These are phyloP conservation scores for Gonocerus acuteangulatus DNA, from an alignment of 2,888 invertebrate genomes.

Conservation along the genomic window DNA sequence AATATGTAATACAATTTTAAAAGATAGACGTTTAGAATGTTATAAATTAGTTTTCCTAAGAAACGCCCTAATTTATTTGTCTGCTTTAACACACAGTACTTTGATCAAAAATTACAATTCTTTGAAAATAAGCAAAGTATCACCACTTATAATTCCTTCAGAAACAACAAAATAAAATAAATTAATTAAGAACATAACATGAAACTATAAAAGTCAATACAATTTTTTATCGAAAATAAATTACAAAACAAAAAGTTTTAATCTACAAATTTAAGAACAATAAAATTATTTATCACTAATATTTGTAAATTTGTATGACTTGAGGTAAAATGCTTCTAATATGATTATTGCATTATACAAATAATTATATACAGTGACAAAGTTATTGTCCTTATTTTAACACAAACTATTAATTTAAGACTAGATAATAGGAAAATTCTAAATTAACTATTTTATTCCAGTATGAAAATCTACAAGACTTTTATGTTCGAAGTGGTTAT, in stretches of 20 bases:
- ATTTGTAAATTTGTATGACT: slow-evolving; percentile 29
- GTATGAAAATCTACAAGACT: slow-evolving; percentile 22
- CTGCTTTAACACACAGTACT: too few species aligned
- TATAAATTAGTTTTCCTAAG: too few species aligned
- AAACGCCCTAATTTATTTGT: too few species aligned
- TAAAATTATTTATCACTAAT: slow-evolving; percentile 24
- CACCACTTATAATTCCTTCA: too few species aligned
- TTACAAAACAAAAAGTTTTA: background rate
- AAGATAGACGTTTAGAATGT: too few species aligned
- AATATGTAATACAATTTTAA: too few species aligned
- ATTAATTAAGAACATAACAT: too few species aligned
- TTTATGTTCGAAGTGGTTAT: slow-evolving; percentile 1
- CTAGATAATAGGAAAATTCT: slow-evolving; percentile 25
- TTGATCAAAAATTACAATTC: too few species aligned
- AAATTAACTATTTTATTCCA: slow-evolving; percentile 19
- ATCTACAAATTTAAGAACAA: slow-evolving; percentile 8
- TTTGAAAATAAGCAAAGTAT: too few species aligned
- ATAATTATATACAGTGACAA: slow-evolving; percentile 24
- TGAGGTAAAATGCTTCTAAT: background rate
- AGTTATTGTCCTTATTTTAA: slow-evolving; percentile 23
- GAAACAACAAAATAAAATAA: too few species aligned
- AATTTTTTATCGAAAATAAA: too few species aligned
- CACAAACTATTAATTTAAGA: slow-evolving; percentile 24
- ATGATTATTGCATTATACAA: slow-evolving; percentile 12
- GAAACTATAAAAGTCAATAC: too few species aligned